These are phyloP conservation scores for Brachystomella parvula DNA, from an alignment of 1,140 invertebrate species.

Conservation along the genomic window DNA sequence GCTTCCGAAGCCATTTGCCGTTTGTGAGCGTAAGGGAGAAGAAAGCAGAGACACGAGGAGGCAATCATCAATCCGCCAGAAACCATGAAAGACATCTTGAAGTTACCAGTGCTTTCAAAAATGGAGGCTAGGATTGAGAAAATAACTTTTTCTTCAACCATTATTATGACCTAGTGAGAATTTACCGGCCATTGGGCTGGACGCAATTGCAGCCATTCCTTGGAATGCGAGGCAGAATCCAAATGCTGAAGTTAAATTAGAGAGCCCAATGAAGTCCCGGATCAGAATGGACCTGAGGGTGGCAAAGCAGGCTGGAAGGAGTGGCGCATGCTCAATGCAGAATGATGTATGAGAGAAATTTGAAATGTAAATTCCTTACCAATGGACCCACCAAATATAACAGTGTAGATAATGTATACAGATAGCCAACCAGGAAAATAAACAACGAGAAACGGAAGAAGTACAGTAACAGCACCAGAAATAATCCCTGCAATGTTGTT, in stretches of 20 bases:
- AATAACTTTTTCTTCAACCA: background rate
- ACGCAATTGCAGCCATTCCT: background rate
- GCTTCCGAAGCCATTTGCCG: background rate
- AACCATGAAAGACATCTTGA: background rate
- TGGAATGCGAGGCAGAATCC: background rate
- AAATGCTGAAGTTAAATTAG: background rate
- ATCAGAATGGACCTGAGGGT: background rate
- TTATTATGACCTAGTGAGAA: background rate
- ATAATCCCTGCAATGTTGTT: conserved; percentile 77
- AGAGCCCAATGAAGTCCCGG: background rate
- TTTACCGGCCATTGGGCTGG: background rate
- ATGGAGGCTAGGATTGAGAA: background rate
- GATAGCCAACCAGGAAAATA: background rate
- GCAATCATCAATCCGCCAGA: background rate
- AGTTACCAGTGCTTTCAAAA: background rate
- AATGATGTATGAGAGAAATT: background rate
- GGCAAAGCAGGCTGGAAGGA: background rate
- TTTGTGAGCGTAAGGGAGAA: background rate
- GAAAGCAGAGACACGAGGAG: background rate
- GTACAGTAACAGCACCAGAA: conserved; percentile 54
- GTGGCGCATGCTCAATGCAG: too few species aligned
- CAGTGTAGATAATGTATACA: background rate
- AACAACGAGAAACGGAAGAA: background rate
- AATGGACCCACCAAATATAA: background rate
- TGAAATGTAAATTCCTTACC: background rate